These are phyloP conservation scores for Bellardia pandia DNA, from an alignment of 2,888 invertebrate species.

Conservation along the genomic window DNA sequence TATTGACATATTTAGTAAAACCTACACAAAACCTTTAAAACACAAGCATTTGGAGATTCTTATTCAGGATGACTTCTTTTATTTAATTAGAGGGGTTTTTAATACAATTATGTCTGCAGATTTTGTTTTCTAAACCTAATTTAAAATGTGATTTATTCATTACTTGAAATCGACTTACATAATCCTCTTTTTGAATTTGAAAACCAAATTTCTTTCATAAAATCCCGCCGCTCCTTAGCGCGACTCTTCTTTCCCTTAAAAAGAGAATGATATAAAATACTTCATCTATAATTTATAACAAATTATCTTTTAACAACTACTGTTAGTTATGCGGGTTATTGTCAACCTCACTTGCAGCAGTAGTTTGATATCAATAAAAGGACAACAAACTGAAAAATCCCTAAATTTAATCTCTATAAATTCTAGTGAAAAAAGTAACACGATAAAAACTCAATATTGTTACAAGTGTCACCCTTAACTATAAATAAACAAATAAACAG, in stretches of 20 bases:
- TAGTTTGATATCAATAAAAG: conserved; percentile 38
- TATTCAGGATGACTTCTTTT: too few relatives aligned
- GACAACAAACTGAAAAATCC: background rate
- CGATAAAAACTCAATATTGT: background rate
- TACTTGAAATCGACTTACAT: too few relatives aligned
- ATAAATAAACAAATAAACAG: conserved; percentile 3
- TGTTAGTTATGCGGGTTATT: conserved; percentile 60
- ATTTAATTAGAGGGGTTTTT: too few relatives aligned
- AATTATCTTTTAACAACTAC: conserved; percentile 14
- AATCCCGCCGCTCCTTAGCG: background rate
- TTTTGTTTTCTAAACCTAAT: too few relatives aligned
- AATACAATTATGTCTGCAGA: too few relatives aligned
- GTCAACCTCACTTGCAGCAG: conserved; percentile 66
- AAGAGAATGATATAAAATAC: background rate
- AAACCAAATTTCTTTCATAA: too few relatives aligned
- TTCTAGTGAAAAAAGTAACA: conserved; percentile 25
- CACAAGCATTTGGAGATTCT: too few relatives aligned
- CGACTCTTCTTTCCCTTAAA: background rate
- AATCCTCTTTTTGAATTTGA: too few relatives aligned
- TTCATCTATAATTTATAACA: background rate
- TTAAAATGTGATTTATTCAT: too few relatives aligned
- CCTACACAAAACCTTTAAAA: too few relatives aligned
- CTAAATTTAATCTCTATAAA: background rate
- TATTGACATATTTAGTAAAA: too few relatives aligned
- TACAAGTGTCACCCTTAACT: conserved; percentile 22